Base-by-base conservation (phyloP, 2,797 vertebrate genomes). In the Cichlasoma orientale region DNA sequence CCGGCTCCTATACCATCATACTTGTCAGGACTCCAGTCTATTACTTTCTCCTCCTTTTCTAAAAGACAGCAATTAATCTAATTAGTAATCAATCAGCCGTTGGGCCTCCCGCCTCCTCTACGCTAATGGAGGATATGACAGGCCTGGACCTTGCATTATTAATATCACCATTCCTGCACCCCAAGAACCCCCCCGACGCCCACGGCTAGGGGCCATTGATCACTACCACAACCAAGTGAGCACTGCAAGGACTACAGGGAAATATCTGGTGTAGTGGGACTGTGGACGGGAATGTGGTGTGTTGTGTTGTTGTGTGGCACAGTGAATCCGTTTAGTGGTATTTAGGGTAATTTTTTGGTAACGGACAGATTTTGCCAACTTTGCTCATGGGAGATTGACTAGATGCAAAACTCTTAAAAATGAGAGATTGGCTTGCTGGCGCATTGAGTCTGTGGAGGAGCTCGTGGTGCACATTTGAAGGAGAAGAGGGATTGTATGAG, bases 21-120 rank as follows among this genome's bases (percentile, higher is more conserved):
- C 72, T 77, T 58, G 56, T 85, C 79, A 83, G 53, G 10, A 57
- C 71, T 75, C 57, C 41, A 88, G 80, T 93, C 86, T 71, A 86
- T 94, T 94, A 90, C 86, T 81, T 87, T 89, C 86, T 79, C 79
- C 86, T 80, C 72, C 57, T 87, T 38, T 66, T 86, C 82, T 79
- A 82, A 93, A 92, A 92, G 85, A 85, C 72, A 10, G 86, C 90
- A 93, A 94, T 96, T 96, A 95, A 95, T 96, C 94, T 93, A 95
- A 96, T 96, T 95, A 95, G 92, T 91, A 91, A 96, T 96, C 94
- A 94, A 94, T 95, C 95, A 95, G 92, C 90, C 89, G 36, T 82
- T 78, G 85, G 80, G 74, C 91, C 88, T 84, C 88, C 90, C 57
- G 87, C 88, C 86, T 91, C 87, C 82, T 86, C 82, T 58, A 73